Conservation (phyloP, 92 coral and sea anemone genomes). For the Zoanthus gigantus region DNA sequence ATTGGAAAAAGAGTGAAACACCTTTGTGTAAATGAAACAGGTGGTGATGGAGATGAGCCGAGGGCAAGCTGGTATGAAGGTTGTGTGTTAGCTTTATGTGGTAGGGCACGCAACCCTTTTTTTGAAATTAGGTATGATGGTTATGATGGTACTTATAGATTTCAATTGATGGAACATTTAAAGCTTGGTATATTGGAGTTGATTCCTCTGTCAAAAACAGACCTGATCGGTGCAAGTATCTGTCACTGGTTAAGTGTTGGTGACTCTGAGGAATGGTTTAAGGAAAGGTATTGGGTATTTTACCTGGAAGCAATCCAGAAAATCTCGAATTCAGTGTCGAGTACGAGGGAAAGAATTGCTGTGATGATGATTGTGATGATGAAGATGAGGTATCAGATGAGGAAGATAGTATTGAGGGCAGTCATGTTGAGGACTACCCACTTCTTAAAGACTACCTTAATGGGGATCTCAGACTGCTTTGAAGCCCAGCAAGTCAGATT, state of each 20-base stretch:
- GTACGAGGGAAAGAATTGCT: neutral
- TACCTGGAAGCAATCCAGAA: constrained; percentile 6
- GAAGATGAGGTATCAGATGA: constrained; percentile 8
- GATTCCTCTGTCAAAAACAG: neutral
- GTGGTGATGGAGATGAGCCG: constrained; percentile 1
- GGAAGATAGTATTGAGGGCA: neutral
- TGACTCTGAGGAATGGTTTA: constrained; percentile 26
- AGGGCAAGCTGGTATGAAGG: constrained; percentile 33
- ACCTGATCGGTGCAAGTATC: constrained; percentile 19
- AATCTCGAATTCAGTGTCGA: constrained; percentile 31
- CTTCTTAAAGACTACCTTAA: constrained; percentile 25
- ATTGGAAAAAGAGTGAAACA: constrained; percentile 36
- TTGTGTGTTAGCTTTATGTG: constrained; percentile 29
- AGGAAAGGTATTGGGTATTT: constrained; percentile 13
- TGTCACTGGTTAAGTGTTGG: constrained; percentile 4
- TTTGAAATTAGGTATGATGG: constrained; percentile 35
- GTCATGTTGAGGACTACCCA: constrained; percentile 36
- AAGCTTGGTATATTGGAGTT: neutral
- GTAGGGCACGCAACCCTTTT: constrained; percentile 13
- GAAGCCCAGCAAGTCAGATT: neutral
- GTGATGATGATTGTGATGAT: constrained; percentile 1
- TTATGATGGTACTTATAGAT: neutral
- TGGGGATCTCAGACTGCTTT: constrained; percentile 1
- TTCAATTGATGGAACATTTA: constrained; percentile 10
- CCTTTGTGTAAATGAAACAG: constrained; percentile 9